Evolutionary conservation across 2,888 invertebrate species (phyloP).

Genomic region (Scaptomyza caliginosa): DNA sequence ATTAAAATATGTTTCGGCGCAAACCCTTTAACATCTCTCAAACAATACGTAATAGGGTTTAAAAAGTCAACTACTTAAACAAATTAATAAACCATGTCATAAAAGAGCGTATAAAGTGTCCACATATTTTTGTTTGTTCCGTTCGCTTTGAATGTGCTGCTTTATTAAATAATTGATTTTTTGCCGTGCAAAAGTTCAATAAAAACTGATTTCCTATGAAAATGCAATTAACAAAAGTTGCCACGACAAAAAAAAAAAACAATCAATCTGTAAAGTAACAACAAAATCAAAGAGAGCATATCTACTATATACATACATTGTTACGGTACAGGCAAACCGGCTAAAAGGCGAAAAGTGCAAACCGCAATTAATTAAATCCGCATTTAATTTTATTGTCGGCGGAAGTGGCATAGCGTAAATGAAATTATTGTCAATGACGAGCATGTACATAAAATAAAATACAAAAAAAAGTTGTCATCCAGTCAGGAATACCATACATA

Average conservation of each 20-base stretch:
- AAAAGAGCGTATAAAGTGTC: neutral
- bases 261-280: constrained; percentile 6
- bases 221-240: constrained; percentile 50
- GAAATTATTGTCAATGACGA: constrained; percentile 50
- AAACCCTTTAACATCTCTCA: neutral
- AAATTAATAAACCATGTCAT: neutral
- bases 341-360: constrained; percentile 56
- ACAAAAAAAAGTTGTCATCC: constrained; percentile 12
- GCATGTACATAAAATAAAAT: neutral
- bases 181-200: constrained; percentile 49
- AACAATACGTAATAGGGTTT: neutral
- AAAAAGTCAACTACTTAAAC: neutral
- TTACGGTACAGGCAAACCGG: constrained; percentile 18
- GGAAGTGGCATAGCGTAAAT: constrained; percentile 63
- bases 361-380: constrained; percentile 65
- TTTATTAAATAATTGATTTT: constrained; percentile 51
- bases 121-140: constrained; percentile 1
- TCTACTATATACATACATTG: constrained; percentile 23
- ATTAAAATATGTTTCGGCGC: too few species aligned
- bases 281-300: constrained; percentile 14
- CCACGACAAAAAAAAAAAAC: constrained; percentile 1
- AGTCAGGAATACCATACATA: constrained; percentile 3
- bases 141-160: constrained; percentile 12
- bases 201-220: constrained; percentile 57
- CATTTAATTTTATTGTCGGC: constrained; percentile 59